Evolutionary conservation across 1,140 invertebrate genomes (phyloP), one percentile per base, ranked within the genome.

Genomic region (Brachionus paranguensis): DNA sequence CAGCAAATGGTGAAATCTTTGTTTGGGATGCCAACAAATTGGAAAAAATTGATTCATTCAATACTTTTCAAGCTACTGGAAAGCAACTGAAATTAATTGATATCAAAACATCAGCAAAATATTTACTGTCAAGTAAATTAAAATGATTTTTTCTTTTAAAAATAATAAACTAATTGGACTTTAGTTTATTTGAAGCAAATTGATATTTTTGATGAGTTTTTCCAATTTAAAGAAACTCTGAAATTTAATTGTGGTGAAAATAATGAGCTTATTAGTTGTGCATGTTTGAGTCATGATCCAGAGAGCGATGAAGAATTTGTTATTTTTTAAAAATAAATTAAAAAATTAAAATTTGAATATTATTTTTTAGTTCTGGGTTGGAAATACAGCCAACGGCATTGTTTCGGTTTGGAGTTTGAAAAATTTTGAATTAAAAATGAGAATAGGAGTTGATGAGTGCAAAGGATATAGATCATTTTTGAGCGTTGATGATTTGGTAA

Each of bases 401-500:
- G 45, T 76, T 33, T 37, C 72, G 29, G 43, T 76, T 29, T 50
- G 45, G 72, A 76, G 43, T 29, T 50, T 76, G 43, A 50, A 76
- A 27, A 50, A 50, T 47, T 76, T 76, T 76, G 45, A 47, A 53
- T 14, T 50, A 76, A 50, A 27, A 50, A 76, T 76, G 72, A 76
- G 72, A 76, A 29, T 76, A 27, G 43, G 72, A 50, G 72, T 76
- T 27, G 20, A 76, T 12, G 72, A 76, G 0, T 50, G 72, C 17
- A 50, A 50, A 17, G 72, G 72, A 10, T 76, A 76, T 76, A 76
- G 72, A 50, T 50, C 72, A 24, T 76, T 50, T 50, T 76, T 76
- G 14, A 11, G 45, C n/a, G 72, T 27, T n/a, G 43, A 53, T 50
- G 72, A 50, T 50, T 27, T 76, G 20, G 72, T 76, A 50, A 53